Percentiles rank a stretch among this genome's conserved stretches.
These are phyloP conservation scores for Dermolepida albohirtum DNA, from an alignment of 2,888 invertebrate genomes.

Conservation along the genomic window DNA sequence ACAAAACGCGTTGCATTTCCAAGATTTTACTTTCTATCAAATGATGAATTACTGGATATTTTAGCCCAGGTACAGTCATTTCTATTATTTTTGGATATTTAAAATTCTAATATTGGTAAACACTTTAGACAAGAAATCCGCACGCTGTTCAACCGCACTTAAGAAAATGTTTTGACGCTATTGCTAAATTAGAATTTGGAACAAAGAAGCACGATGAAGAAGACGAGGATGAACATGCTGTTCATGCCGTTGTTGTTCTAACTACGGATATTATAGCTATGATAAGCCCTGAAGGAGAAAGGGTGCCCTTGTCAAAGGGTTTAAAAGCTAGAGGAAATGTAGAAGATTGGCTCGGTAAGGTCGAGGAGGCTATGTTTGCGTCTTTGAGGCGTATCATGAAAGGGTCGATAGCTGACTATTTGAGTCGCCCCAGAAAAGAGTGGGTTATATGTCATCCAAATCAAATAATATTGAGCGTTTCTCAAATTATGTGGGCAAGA, in stretches of 20 bases:
- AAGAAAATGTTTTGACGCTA: slow-evolving; percentile 90
- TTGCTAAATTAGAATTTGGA: slow-evolving; percentile 82
- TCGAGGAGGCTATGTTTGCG: slow-evolving; percentile 89
- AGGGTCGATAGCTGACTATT: slow-evolving; percentile 76
- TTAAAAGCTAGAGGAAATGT: slow-evolving; percentile 90
- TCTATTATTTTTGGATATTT: slow-evolving; percentile 5
- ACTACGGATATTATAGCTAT: slow-evolving; percentile 90
- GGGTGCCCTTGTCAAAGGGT: slow-evolving; percentile 82
- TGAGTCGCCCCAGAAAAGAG: slow-evolving; percentile 72
- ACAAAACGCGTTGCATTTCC: slow-evolving; percentile 90
- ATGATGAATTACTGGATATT: slow-evolving; percentile 90
- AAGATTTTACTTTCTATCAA: slow-evolving; percentile 89
- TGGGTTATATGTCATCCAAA: slow-evolving; percentile 83
- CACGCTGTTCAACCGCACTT: slow-evolving; percentile 91
- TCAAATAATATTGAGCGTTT: slow-evolving; percentile 86
- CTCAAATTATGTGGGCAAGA: slow-evolving; percentile 91
- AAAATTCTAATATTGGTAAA: slow-evolving; percentile 7
- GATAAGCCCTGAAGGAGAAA: slow-evolving; percentile 90
- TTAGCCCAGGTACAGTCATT: slow-evolving; percentile 77
- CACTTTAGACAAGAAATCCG: slow-evolving; percentile 79
- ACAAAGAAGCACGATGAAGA: slow-evolving; percentile 69
- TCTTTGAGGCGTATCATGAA: slow-evolving; percentile 84
- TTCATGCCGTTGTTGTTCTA: slow-evolving; percentile 68
- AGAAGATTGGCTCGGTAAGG: slow-evolving; percentile 92
- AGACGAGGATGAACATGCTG: slow-evolving; percentile 66